Conservation (phyloP, 2,113 vertebrate species). For the Tympanuchus pallidicinctus region DNA sequence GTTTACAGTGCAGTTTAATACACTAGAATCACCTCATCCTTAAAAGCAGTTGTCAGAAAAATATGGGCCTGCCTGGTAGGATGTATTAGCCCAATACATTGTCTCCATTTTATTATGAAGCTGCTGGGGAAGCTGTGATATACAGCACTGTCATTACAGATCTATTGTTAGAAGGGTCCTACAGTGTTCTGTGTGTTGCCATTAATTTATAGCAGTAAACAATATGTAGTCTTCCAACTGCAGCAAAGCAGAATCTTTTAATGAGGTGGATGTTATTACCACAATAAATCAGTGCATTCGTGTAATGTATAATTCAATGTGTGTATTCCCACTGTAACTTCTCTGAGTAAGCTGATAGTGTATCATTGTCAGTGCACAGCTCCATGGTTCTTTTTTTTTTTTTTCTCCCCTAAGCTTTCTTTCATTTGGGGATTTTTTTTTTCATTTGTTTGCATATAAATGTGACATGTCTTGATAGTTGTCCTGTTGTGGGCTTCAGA, state of each 20-base stretch:
- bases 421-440: constrained; percentile 79
- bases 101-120: constrained; percentile 88
- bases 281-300: constrained; percentile 99
- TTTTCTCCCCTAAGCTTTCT: constrained; percentile 60
- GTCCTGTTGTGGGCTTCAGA: constrained; percentile 76
- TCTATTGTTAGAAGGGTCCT: constrained; percentile 88
- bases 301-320: constrained; percentile 99
- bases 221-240: constrained; percentile 87
- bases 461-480: constrained; percentile 77
- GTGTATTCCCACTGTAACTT: constrained; percentile 98
- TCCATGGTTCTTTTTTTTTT: constrained; percentile 57
- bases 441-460: constrained; percentile 82
- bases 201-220: constrained; percentile 98
- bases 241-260: constrained; percentile 93
- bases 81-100: constrained; percentile 93
- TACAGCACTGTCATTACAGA: constrained; percentile 91
- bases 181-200: constrained; percentile 84
- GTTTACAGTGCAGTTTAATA: constrained; percentile 82
- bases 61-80: constrained; percentile 82
- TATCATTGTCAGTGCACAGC: constrained; percentile 93
- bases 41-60: constrained; percentile 89
- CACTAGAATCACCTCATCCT: constrained; percentile 83
- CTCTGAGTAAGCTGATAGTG: constrained; percentile 95
- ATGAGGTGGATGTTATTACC: constrained; percentile 99
- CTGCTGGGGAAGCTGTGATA: constrained; percentile 88